Evolutionary conservation across 2,113 vertebrate genomes (phyloP), one percentile per base, ranked within the genome.

Genomic region (Ibidorhyncha struthersii): DNA sequence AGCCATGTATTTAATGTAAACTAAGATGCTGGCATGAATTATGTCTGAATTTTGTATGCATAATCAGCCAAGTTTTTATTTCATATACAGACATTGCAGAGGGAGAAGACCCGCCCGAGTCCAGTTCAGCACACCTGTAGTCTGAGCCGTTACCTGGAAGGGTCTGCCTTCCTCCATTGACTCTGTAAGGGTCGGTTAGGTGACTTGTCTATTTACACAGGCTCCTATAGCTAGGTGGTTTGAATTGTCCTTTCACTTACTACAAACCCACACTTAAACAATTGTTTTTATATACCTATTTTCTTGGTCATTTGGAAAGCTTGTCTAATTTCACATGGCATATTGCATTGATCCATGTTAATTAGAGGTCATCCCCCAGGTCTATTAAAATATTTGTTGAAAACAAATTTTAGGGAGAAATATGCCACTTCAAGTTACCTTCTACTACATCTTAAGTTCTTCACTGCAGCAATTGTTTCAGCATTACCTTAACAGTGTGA

Each of bases 311-410:
- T 43, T 71, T 30, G 16, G 27, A 77, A 34, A 87, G 4, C 52
- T 87, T 56, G 23, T 55, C 36, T 78, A 83, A 80, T 78, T 93
- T 93, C 62, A 40, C 40, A 17, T 25, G 19, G 30, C 53, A 50
- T 76, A 73, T 66, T 82, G 14, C 45, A 93, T 62, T 3, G 4
- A 47, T 87, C 17, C 62, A 32, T 82, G 50, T 72, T 89, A 91
- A 95, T 85, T 45, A 87, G 26, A 87, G 40, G 36, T 58, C 86
- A 84, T 4, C 7, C 20, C 14, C 12, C 30, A 61, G 56, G 14
- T 63, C 61, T 91, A 14, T 91, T 91, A 79, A 87, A 91, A 65
- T 95, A 92, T 76, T 86, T 2, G 65, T 62, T 56, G 19, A 21
- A 71, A 84, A 67, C 2, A 93, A 81, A 71, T 45, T 92, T 91